These are phyloP conservation scores for Drosophila elegans DNA, from an alignment of 1,140 invertebrate genomes.

Conservation along the genomic window DNA sequence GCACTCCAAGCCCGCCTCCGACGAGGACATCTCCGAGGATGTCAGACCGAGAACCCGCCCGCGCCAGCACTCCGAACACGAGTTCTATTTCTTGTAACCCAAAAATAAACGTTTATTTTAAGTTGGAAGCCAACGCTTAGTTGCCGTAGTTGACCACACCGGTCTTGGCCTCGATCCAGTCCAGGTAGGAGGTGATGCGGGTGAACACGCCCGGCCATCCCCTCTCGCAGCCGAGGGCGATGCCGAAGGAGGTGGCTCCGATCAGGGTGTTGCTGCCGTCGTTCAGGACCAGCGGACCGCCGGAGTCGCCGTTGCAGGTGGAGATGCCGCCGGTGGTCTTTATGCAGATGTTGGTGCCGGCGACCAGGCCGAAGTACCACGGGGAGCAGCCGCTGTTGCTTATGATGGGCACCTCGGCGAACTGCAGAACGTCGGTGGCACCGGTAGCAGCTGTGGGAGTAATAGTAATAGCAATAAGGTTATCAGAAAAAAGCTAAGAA, in stretches of 20 bases:
- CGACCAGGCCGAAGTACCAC: conserved; percentile 47
- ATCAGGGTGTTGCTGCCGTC: conserved; percentile 83
- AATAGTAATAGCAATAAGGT: neutral
- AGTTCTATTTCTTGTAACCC: conserved; percentile 74
- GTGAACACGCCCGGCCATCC: conserved; percentile 86
- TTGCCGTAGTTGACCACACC: conserved; percentile 56
- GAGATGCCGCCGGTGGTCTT: conserved; percentile 71
- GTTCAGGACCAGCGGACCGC: conserved; percentile 85
- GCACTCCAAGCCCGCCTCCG: conserved; percentile 18
- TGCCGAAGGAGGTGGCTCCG: conserved; percentile 86
- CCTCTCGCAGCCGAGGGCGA: conserved; percentile 85
- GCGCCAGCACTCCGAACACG: conserved; percentile 55
- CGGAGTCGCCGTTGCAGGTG: conserved; percentile 86
- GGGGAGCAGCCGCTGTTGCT: conserved; percentile 55
- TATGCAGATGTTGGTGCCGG: conserved; percentile 60
- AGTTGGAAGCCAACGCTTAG: conserved; percentile 41
- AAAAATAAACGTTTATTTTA: conserved; percentile 70
- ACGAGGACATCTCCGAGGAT: conserved; percentile 37
- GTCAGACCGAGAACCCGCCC: conserved; percentile 36
- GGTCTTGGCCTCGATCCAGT: conserved; percentile 85
- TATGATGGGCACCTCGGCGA: conserved; percentile 53
- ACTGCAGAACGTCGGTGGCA: conserved; percentile 58
- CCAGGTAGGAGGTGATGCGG: conserved; percentile 86
- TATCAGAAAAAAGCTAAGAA: neutral
- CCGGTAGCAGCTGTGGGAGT: conserved; percentile 18